Evolutionary conservation across 2,797 vertebrate genomes (phyloP).

Genomic region (Netta rufina): DNA sequence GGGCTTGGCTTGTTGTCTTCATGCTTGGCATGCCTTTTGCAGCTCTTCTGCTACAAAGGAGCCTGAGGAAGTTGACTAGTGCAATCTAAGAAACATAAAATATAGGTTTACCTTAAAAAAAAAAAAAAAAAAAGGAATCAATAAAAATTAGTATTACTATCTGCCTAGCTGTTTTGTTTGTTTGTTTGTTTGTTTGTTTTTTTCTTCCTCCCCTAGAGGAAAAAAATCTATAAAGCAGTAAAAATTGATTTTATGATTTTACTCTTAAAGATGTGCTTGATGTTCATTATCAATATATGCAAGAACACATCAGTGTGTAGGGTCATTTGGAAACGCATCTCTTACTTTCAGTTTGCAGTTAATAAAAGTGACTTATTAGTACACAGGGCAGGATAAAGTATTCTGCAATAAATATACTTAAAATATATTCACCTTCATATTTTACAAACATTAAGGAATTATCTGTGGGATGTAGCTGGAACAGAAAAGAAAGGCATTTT

Average conservation of each 20-base stretch:
- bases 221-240: neutral
- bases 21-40: neutral
- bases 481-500: neutral
- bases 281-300: neutral
- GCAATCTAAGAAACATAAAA: neutral
- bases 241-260: neutral
- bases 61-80: neutral
- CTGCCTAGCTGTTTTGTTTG: neutral
- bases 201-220: neutral
- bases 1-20: neutral
- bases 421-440: neutral
- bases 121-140: neutral
- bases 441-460: neutral
- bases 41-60: neutral
- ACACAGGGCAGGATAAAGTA: neutral
- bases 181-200: too few species aligned
- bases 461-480: neutral
- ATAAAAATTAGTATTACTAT: neutral
- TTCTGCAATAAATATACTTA: neutral
- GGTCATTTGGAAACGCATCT: neutral
- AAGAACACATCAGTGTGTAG: neutral
- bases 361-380: neutral
- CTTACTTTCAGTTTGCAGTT: neutral
- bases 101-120: neutral
- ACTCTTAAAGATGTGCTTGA: neutral